Conservation (phyloP, 2,888 invertebrate genomes). For the Drosophila longiperda region DNA sequence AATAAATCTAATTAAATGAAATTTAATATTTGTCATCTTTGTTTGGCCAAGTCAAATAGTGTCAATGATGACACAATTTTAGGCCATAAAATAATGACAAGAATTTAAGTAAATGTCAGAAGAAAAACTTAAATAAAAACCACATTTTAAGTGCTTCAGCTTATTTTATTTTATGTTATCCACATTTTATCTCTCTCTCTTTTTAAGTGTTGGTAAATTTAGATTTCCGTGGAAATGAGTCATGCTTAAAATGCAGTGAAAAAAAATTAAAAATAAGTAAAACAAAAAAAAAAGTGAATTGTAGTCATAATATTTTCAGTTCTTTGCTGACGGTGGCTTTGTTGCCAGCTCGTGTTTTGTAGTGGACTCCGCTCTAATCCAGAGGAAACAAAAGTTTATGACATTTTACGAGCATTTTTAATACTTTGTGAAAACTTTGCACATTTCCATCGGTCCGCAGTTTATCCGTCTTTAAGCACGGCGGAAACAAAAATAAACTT, state of each 20-base stretch:
- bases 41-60: conserved; percentile 32
- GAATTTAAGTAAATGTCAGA: background rate
- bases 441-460: conserved; percentile 54
- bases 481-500: conserved; percentile 66
- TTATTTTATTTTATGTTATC: background rate
- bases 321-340: conserved; percentile 40
- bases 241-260: conserved; percentile 36
- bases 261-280: background rate
- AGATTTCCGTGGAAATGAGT: conserved; percentile 38
- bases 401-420: conserved; percentile 74
- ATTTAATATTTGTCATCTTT: conserved; percentile 54
- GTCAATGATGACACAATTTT: conserved; percentile 16
- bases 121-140: background rate
- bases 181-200: background rate
- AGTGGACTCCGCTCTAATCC: conserved; percentile 66
- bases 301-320: conserved; percentile 51
- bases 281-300: conserved; percentile 37
- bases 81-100: conserved; percentile 8
- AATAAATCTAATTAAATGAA: conserved; percentile 72
- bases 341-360: conserved; percentile 24
- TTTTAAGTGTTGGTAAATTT: conserved; percentile 5
- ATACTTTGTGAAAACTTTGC: conserved; percentile 80
- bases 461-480: conserved; percentile 68
- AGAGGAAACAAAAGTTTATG: conserved; percentile 73
- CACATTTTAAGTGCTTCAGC: background rate